Base-by-base conservation (phyloP, 2,888 invertebrate species). In the Leucania comma region DNA sequence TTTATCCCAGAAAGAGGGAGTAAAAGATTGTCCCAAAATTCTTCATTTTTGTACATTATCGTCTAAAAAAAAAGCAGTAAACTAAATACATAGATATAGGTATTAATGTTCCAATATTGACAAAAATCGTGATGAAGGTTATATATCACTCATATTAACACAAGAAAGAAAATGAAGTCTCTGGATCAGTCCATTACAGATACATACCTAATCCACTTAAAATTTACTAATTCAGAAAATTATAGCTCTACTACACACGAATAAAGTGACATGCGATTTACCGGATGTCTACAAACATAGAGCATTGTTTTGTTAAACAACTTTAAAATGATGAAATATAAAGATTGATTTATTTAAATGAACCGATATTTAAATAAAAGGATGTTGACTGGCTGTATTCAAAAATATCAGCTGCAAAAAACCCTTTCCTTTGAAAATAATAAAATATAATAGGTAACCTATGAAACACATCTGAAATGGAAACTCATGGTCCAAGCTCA, bases 71-170 rank as follows among this genome's bases (percentile, higher is more conserved):
- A 20, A 46, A n/a, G 20, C 20, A 46, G 2, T 46, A 2, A 20
- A 46, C 46, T 46, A 6, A 42, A 42, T 42, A 5, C 42, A 0
- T 42, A 20, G 20, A 6, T 20, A 20, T 17, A 46, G 4, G 14
- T 14, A 38, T 42, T n/a, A n/a, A n/a, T 42, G 24, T 42, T 14
- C 24, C n/a, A 46, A 35, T 42, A 53, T 54, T 54, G 32, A 46
- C n/a, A 32, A 3, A 22, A 14, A 53, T 24, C 24, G 24, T 68
- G 35, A 54, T 68, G 17, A 54, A 54, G 42, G n/a, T 32, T 56
- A 12, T 5, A 29, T n/a, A n/a, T 5, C 14, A 63, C 63, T 12
- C 22, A 53, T 8, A 53, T n/a, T 12, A n/a, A 32, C 12, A 29
- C 4, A 56, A 12, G 29, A 54, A 54, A n/a, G 4, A 56, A 56